Conservation (phyloP, 2,113 vertebrate genomes). For the Fregetta grallaria region DNA sequence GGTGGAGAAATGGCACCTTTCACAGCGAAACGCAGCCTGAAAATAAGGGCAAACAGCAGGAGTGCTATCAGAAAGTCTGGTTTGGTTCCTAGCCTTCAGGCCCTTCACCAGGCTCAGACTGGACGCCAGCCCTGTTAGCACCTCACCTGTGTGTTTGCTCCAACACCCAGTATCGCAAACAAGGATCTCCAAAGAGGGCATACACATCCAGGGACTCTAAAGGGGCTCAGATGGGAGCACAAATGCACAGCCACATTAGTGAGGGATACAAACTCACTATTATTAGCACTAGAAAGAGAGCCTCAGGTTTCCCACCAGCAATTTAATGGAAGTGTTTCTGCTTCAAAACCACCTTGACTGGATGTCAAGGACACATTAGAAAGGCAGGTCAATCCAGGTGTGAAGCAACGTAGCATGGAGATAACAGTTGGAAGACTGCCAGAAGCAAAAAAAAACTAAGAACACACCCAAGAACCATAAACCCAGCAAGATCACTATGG, state of each 20-base stretch:
- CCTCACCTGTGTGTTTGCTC: not conserved
- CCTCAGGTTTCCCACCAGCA: not conserved
- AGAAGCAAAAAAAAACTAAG: not conserved
- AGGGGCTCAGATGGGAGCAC: not conserved
- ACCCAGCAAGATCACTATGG: not conserved
- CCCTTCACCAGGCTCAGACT: not conserved
- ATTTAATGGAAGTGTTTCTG: not conserved
- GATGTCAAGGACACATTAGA: not conserved
- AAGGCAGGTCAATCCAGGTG: conserved; percentile 15
- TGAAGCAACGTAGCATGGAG: not conserved
- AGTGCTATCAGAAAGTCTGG: not conserved
- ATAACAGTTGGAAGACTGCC: not conserved
- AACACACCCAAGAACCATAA: not conserved
- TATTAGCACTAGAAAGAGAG: not conserved
- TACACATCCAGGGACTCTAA: not conserved
- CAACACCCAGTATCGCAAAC: not conserved
- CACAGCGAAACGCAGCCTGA: not conserved
- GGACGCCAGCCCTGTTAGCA: not conserved
- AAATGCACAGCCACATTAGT: not conserved
- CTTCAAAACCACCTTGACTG: not conserved
- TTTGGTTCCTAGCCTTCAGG: not conserved
- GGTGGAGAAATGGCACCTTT: not conserved
- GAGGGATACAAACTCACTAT: not conserved
- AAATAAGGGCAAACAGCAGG: not conserved
- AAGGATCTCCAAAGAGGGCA: not conserved